Evolutionary conservation across 2,797 vertebrate species (phyloP).

Genomic region (Crypturellus tataupa): DNA sequence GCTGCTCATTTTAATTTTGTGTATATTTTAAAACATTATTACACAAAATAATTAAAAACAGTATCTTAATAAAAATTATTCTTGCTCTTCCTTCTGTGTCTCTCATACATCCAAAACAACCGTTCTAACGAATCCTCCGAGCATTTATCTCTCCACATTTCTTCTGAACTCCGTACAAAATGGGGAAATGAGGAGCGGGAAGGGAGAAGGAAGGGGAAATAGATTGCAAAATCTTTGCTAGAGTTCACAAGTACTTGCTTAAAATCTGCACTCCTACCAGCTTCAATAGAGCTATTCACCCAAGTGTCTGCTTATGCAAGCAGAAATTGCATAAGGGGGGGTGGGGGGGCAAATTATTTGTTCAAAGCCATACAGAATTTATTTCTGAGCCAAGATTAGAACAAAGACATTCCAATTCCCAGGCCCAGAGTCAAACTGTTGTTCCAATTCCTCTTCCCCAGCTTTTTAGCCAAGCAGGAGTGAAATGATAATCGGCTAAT

Average conservation of each 20-base stretch:
- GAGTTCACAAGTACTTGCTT: slow-evolving; percentile 57
- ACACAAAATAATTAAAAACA: neutral
- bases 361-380: slow-evolving; percentile 59
- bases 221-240: slow-evolving; percentile 46
- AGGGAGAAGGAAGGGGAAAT: slow-evolving; percentile 47
- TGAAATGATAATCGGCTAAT: slow-evolving; percentile 22
- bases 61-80: neutral
- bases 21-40: neutral
- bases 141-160: neutral
- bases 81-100: neutral
- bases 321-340: slow-evolving; percentile 62
- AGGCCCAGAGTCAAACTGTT: slow-evolving; percentile 45
- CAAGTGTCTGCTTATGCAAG: slow-evolving; percentile 66
- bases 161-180: slow-evolving; percentile 23
- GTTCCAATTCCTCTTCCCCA: slow-evolving; percentile 35
- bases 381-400: slow-evolving; percentile 63
- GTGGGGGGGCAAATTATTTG: slow-evolving; percentile 61
- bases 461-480: slow-evolving; percentile 36
- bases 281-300: slow-evolving; percentile 69
- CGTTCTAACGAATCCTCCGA: neutral
- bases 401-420: slow-evolving; percentile 64
- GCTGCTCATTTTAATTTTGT: neutral
- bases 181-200: slow-evolving; percentile 36
- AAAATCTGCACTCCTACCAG: slow-evolving; percentile 49
- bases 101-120: neutral